These are phyloP conservation scores for Drepana arcuata DNA, from an alignment of 1,140 invertebrate species.

Conservation along the genomic window DNA sequence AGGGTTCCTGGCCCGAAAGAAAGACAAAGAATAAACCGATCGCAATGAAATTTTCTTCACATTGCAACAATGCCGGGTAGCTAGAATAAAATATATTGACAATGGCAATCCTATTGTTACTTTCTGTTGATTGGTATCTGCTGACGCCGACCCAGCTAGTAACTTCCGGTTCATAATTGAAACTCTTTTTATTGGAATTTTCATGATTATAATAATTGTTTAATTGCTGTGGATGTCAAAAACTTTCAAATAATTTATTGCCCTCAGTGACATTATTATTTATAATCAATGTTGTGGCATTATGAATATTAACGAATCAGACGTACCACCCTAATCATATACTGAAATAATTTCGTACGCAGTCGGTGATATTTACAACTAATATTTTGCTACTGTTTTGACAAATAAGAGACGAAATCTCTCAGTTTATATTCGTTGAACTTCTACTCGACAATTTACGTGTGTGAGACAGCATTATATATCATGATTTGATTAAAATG, in stretches of 20 bases:
- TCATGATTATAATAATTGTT: too few relatives aligned
- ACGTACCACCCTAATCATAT: constrained; percentile 36
- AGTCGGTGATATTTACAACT: constrained; percentile 70
- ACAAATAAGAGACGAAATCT: constrained; percentile 39
- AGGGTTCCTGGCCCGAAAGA: too few relatives aligned
- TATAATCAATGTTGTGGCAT: too few relatives aligned
- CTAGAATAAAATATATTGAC: background rate
- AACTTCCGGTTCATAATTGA: constrained; percentile 49
- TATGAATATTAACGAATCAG: constrained; percentile 27
- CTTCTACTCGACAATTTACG: constrained; percentile 3
- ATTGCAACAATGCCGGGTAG: too few relatives aligned
- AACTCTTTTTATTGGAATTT: too few relatives aligned
- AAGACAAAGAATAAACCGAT: too few relatives aligned
- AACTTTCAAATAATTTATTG: too few relatives aligned
- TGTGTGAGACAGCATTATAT: constrained; percentile 12
- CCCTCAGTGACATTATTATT: too few relatives aligned
- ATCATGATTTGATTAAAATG: constrained; percentile 22
- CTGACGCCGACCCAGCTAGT: constrained; percentile 49
- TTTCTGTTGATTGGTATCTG: constrained; percentile 44
- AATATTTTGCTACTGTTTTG: constrained; percentile 63
- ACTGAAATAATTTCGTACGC: constrained; percentile 61
- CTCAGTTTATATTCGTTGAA: constrained; percentile 9
- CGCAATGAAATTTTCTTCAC: too few relatives aligned
- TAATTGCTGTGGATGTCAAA: too few relatives aligned
- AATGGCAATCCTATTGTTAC: constrained; percentile 3